Evolutionary conservation across 1,140 invertebrate genomes (phyloP), one percentile per base, ranked within the genome.

Genomic region (Aplysia californica): DNA sequence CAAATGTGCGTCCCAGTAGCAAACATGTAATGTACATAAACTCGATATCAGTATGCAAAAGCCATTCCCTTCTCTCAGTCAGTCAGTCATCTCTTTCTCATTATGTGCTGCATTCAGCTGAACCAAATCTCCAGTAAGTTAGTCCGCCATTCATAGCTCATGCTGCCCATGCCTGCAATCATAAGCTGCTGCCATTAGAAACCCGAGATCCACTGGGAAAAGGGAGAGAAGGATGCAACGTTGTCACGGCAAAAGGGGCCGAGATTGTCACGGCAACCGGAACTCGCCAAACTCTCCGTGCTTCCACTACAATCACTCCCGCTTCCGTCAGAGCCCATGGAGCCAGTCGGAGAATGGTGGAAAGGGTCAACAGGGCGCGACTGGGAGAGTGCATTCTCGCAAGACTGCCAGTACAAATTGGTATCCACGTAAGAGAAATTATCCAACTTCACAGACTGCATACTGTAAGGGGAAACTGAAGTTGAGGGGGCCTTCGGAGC

Each of bases 271-370:
- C n/a, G n/a, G n/a, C n/a, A n/a, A n/a, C n/a, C n/a, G n/a, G n/a
- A n/a, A n/a, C 39, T 44, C 1, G 29, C 26, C 18, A 75, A 39
- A 29, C 61, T 75, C 3, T 75, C 72, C 26, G 72, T 75, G 56
- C 72, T 75, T 36, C 72, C 72, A 3, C 72, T 33, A 55, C 61
- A 64, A 26, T 75, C 61, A 35, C 72, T 75, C 3, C 70, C 36
- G 31, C 67, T 41, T 3, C 59, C 61, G 56, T 65, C 38, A 31
- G n/a, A n/a, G n/a, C 10, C 26, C 6, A 26, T 18, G 15, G 72
- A 75, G 4, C 72, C 59, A 10, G 71, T 74, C 59, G 61, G 72
- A 5, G 72, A 75, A 66, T 66, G 36, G 29, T 75, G 59, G 10
- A 26, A 50, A 4, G 61, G 38, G 36, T 65, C 41, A 3, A 64